Evolutionary conservation across 2,888 invertebrate genomes (phyloP).

Genomic region (Melanostoma mellinum): DNA sequence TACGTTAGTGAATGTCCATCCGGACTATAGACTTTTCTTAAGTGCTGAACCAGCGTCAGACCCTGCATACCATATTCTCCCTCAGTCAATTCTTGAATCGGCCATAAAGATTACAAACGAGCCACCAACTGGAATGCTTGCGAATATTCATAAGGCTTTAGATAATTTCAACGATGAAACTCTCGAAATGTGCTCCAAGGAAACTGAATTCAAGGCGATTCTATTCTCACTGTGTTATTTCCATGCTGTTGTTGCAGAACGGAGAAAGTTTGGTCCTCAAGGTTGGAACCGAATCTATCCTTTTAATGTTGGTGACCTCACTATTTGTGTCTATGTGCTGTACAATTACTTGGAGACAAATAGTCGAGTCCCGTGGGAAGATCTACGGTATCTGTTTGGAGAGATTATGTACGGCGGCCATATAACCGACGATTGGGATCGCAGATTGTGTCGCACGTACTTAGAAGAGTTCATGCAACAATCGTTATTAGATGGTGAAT

Average conservation of each 20-base stretch:
- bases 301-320: conserved; percentile 92
- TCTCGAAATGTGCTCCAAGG: conserved; percentile 95
- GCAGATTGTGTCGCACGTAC: conserved; percentile 92
- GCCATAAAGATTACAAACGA: conserved; percentile 98
- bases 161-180: conserved; percentile 97
- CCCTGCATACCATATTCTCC: conserved; percentile 86
- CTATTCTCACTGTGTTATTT: conserved; percentile 96
- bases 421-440: conserved; percentile 98
- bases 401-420: conserved; percentile 99
- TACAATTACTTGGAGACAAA: conserved; percentile 96
- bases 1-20: conserved; percentile 86
- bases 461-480: conserved; percentile 94
- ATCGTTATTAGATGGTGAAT: conserved; percentile 93
- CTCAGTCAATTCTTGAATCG: conserved; percentile 94
- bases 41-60: conserved; percentile 93
- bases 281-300: conserved; percentile 86
- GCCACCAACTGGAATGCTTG: conserved; percentile 96
- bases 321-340: conserved; percentile 95
- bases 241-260: conserved; percentile 96
- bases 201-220: conserved; percentile 95
- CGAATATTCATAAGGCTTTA: conserved; percentile 95
- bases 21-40: conserved; percentile 88
- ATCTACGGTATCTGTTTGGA: conserved; percentile 95
- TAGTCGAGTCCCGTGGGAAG: conserved; percentile 95
- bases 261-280: conserved; percentile 89